Evolutionary conservation across 2,888 invertebrate species (phyloP).

Genomic region (Strigamia transsilvanica): DNA sequence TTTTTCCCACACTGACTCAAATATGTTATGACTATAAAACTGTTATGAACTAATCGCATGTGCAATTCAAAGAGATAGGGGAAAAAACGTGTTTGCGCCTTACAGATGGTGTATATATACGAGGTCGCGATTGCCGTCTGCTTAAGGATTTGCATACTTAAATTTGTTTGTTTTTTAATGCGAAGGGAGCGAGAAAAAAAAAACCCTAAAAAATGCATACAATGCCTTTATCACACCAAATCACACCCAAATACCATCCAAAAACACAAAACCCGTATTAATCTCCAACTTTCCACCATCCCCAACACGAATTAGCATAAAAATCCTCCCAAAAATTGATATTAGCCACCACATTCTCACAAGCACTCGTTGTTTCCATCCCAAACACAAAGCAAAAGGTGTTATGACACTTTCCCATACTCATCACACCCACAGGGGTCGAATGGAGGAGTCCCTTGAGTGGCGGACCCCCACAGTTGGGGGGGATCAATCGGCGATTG

Average conservation of each 20-base stretch:
- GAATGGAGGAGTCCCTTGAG: slow-evolving; percentile 9
- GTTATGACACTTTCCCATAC: slow-evolving; percentile 14
- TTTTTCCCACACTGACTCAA: too few species aligned
- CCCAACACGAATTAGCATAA: too few species aligned
- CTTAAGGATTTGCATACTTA: slow-evolving; percentile 11
- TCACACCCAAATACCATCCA: too few species aligned
- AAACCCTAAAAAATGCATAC: neutral
- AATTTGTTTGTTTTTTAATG: slow-evolving; percentile 4
- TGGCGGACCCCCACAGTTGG: slow-evolving; percentile 20
- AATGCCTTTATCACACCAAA: neutral
- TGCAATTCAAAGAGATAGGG: too few species aligned
- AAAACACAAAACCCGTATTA: too few species aligned
- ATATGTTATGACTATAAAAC: too few species aligned
- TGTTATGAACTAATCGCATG: too few species aligned
- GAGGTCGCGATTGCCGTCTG: slow-evolving; percentile 20
- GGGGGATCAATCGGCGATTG: slow-evolving; percentile 20
- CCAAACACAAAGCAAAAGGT: neutral
- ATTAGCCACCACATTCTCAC: neutral
- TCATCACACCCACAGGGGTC: slow-evolving; percentile 14
- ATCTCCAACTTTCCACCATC: too few species aligned
- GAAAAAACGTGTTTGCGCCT: neutral
- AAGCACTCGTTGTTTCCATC: too few species aligned
- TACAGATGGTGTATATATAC: slow-evolving; percentile 3
- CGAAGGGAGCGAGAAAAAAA: neutral
- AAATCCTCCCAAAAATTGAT: neutral